phyloP scores from a whole-genome alignment of 1,140 invertebrate species.

The Pseudomyrmex dendroicus region DNA sequence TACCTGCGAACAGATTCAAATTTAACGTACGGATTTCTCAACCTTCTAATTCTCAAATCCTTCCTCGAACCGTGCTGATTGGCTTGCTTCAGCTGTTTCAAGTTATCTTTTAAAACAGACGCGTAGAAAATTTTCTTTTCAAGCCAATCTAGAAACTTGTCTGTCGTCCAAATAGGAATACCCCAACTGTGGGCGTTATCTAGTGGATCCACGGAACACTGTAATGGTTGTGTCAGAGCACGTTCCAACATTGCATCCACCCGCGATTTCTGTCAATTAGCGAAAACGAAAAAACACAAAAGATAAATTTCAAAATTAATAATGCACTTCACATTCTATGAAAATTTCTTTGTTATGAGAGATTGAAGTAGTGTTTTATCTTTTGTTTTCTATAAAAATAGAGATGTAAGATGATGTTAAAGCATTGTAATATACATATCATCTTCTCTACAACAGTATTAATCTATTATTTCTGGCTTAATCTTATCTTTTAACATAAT shows the following conservation, averaged over 20 bases:
- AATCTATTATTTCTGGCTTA: too few relatives aligned
- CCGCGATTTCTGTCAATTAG: conserved; percentile 85
- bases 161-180: conserved; percentile 87
- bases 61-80: conserved; percentile 76
- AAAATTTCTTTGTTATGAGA: background rate
- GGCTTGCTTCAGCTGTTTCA: conserved; percentile 73
- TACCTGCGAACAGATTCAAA: conserved; percentile 85
- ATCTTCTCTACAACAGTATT: too few relatives aligned
- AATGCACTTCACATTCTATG: background rate
- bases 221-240: conserved; percentile 85
- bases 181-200: conserved; percentile 86
- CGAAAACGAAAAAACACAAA: background rate
- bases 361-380: background rate
- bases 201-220: conserved; percentile 85
- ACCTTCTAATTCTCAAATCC: conserved; percentile 79
- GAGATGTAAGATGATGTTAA: too few relatives aligned
- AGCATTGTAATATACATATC: too few relatives aligned
- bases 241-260: conserved; percentile 90
- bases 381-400: background rate
- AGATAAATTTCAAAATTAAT: background rate
- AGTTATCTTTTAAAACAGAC: conserved; percentile 76
- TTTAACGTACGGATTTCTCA: conserved; percentile 84
- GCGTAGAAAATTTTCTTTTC: conserved; percentile 78
- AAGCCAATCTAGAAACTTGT: conserved; percentile 85
- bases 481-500: background rate